These are phyloP conservation scores for Latrodectus geometricus DNA, from an alignment of 1,140 invertebrate species.

Conservation along the genomic window DNA sequence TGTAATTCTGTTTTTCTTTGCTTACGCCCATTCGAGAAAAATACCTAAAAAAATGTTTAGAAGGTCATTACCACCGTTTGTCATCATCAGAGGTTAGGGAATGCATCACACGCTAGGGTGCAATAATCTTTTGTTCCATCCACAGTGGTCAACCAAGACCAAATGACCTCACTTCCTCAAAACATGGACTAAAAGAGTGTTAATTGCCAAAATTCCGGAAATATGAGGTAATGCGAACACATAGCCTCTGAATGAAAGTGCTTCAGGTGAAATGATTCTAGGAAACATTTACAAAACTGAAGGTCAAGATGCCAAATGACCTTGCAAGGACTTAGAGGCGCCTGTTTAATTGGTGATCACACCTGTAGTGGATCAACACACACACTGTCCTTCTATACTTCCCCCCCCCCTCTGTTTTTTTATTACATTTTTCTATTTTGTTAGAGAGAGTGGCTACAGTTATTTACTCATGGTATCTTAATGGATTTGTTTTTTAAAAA, in stretches of 20 bases:
- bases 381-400: neutral
- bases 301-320: constrained; percentile 41
- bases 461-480: too few relatives aligned
- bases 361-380: constrained; percentile 7
- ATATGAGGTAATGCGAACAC: constrained; percentile 14
- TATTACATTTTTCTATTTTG: too few relatives aligned
- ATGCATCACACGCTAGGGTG: constrained; percentile 39
- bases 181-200: constrained; percentile 9
- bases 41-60: constrained; percentile 18
- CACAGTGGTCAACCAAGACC: constrained; percentile 20
- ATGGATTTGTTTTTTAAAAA: too few relatives aligned
- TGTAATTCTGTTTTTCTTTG: constrained; percentile 42
- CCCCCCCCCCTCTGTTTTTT: neutral
- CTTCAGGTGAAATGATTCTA: constrained; percentile 10
- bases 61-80: constrained; percentile 32
- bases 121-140: constrained; percentile 46
- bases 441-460: too few relatives aligned
- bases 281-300: constrained; percentile 41
- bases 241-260: neutral
- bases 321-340: constrained; percentile 55
- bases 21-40: constrained; percentile 32
- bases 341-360: constrained; percentile 43
- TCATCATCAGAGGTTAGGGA: constrained; percentile 14
- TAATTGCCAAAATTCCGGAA: constrained; percentile 58
- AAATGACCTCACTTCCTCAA: constrained; percentile 9